These are phyloP conservation scores for Hemicentrotus pulcherrimus DNA, from an alignment of 35 echinoderm and acorn worm genomes.

Conservation along the genomic window DNA sequence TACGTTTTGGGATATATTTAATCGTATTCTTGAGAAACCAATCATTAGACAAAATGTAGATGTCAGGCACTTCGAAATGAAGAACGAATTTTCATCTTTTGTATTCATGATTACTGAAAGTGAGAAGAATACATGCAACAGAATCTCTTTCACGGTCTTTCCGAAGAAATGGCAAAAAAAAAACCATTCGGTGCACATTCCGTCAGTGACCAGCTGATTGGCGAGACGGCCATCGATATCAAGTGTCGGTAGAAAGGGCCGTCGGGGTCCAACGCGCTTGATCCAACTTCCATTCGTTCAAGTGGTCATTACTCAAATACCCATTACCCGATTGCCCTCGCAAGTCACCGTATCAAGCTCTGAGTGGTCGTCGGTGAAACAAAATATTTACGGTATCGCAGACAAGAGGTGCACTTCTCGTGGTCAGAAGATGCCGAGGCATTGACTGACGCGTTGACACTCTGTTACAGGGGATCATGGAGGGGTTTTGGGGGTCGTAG, in stretches of 20 bases:
- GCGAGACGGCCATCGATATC: not conserved
- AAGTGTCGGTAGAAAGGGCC: not conserved
- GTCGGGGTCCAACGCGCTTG: not conserved
- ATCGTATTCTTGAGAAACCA: too few relatives aligned
- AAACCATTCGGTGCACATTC: not conserved
- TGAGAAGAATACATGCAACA: too few relatives aligned
- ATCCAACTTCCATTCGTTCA: constrained; percentile 17
- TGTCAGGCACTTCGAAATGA: too few relatives aligned
- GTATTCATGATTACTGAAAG: too few relatives aligned
- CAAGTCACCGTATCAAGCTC: constrained; percentile 7
- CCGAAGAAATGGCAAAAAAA: too few relatives aligned
- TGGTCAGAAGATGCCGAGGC: not conserved
- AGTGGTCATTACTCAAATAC: constrained; percentile 18
- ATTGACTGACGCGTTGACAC: not conserved
- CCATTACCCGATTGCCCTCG: not conserved
- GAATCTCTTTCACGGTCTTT: too few relatives aligned
- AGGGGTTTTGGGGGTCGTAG: too few relatives aligned
- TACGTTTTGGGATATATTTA: too few relatives aligned
- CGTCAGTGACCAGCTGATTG: not conserved
- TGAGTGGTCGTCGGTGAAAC: constrained; percentile 8
- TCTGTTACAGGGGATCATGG: not conserved
- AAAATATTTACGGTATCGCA: not conserved
- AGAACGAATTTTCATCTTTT: too few relatives aligned
- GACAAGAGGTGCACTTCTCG: not conserved
- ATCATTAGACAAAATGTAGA: too few relatives aligned